These are phyloP conservation scores for Daphoenositta chrysoptera DNA, from an alignment of 2,113 vertebrate species.

Conservation along the genomic window DNA sequence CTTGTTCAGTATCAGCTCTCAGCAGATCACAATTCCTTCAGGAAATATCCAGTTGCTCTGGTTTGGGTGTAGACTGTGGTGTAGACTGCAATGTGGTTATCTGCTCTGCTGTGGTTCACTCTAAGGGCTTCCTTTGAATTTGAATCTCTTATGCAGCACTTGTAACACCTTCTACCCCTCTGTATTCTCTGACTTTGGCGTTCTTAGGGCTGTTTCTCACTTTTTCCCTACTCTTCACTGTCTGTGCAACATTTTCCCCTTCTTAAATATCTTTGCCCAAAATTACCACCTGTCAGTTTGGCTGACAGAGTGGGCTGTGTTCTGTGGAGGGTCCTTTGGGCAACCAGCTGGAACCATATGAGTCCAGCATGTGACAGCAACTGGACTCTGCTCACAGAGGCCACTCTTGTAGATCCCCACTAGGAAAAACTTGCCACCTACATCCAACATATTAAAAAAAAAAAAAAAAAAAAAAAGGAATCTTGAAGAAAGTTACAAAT, in stretches of 20 bases:
- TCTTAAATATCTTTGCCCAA: neutral
- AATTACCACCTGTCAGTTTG: accelerated
- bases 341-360: neutral
- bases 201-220: neutral
- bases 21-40: neutral
- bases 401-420: neutral
- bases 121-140: neutral
- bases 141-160: neutral
- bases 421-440: neutral
- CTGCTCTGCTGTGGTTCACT: neutral
- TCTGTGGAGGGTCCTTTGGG: neutral
- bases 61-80: neutral
- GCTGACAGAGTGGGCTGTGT: no score
- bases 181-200: neutral
- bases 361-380: neutral
- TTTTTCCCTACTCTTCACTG: neutral
- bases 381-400: neutral
- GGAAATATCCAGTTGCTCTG: neutral
- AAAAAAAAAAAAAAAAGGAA: no score
- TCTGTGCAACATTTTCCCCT: neutral
- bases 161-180: neutral
- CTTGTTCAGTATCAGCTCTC: neutral
- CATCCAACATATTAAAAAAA: no score
- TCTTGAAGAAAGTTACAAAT: neutral
- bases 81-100: neutral